Conservation (phyloP, 2,888 invertebrate species). For the Luffia ferchaultella region DNA sequence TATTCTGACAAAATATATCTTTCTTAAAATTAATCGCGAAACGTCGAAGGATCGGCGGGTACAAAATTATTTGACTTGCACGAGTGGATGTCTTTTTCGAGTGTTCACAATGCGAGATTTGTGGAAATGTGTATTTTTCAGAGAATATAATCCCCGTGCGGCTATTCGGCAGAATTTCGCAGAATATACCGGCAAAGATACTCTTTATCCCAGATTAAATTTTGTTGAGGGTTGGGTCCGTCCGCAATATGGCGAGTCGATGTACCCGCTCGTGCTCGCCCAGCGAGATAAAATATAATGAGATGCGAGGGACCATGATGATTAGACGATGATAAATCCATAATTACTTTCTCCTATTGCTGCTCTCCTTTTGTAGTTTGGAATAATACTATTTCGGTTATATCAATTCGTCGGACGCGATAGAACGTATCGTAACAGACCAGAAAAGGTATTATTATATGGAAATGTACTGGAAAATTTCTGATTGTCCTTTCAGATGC, state of each 20-base stretch:
- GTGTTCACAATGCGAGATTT: not conserved
- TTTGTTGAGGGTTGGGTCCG: conserved; percentile 4
- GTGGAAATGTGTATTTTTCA: not conserved
- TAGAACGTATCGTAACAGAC: too few species aligned
- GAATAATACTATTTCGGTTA: too few species aligned
- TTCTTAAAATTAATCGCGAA: too few species aligned
- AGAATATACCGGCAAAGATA: conserved; percentile 5
- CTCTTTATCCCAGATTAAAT: conserved; percentile 9
- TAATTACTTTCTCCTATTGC: conserved; percentile 6
- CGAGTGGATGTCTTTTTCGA: not conserved
- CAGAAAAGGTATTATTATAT: too few species aligned
- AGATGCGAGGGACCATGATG: conserved; percentile 9
- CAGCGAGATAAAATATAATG: conserved; percentile 7
- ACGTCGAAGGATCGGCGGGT: too few species aligned
- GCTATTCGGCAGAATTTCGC: conserved; percentile 6
- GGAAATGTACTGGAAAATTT: too few species aligned
- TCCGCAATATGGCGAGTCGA: conserved; percentile 5
- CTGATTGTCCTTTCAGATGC: too few species aligned
- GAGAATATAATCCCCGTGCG: conserved; percentile 6
- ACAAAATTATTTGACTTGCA: too few species aligned
- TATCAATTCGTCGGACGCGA: too few species aligned
- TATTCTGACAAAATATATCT: too few species aligned
- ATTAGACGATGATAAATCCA: conserved; percentile 7
- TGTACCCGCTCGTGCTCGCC: conserved; percentile 2
- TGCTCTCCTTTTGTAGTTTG: too few species aligned